Evolutionary conservation across 2,797 vertebrate genomes (phyloP).

Genomic region (Brotula barbata): DNA sequence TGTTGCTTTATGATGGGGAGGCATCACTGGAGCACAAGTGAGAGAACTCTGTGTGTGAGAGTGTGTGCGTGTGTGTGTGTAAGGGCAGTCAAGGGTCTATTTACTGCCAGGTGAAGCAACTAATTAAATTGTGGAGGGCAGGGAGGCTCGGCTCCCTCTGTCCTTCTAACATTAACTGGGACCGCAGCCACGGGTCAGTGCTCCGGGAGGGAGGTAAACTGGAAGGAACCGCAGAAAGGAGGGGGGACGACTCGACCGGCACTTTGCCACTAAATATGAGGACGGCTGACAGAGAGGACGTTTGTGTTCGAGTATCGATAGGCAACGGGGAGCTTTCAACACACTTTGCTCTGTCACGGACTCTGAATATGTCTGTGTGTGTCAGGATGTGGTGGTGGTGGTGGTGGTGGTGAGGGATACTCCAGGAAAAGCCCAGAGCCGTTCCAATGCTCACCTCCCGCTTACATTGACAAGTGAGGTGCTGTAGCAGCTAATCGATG

Average conservation of each 20-base stretch:
- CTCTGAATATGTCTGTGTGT: conserved; percentile 26
- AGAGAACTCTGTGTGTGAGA: conserved; percentile 24
- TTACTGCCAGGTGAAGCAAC: conserved; percentile 60
- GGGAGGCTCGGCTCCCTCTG: conserved; percentile 20
- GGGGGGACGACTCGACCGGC: background rate
- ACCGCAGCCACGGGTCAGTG: conserved; percentile 36
- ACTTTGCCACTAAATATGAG: conserved; percentile 17
- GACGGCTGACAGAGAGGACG: background rate
- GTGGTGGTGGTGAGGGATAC: conserved; percentile 45
- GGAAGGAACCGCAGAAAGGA: conserved; percentile 7
- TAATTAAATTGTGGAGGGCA: conserved; percentile 54
- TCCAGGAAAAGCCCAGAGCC: conserved; percentile 68
- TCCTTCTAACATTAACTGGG: conserved; percentile 36
- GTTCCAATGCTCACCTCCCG: conserved; percentile 69
- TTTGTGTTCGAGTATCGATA: background rate
- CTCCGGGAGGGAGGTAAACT: conserved; percentile 13
- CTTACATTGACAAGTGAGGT: conserved; percentile 76
- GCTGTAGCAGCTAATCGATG: conserved; percentile 86
- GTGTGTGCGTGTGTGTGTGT: background rate
- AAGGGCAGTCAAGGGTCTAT: conserved; percentile 39
- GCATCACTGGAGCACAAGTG: conserved; percentile 34
- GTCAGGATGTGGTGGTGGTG: conserved; percentile 37
- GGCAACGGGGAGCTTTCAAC: conserved; percentile 23
- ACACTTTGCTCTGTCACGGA: conserved; percentile 66
- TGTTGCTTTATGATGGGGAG: conserved; percentile 19